Evolutionary conservation across 2,113 vertebrate species (phyloP).

Genomic region (Edolisoma coerulescens): DNA sequence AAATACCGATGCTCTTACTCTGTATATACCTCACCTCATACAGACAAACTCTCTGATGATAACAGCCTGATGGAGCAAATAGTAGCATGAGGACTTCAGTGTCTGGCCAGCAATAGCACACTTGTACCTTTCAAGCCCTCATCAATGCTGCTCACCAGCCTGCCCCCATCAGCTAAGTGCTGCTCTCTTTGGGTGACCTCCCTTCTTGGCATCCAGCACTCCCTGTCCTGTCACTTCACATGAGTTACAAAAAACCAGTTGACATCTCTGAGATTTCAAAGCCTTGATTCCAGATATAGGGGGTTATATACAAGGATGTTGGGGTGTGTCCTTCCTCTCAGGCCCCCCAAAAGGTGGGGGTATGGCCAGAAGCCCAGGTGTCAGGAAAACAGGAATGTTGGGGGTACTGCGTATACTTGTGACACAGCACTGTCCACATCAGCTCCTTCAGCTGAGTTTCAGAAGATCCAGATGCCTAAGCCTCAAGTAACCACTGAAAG

Average conservation of each 20-base stretch:
- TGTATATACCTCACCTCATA: background rate
- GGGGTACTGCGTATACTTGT: background rate
- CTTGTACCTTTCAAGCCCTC: background rate
- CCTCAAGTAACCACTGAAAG: background rate
- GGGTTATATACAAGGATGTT: background rate
- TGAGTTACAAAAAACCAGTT: background rate
- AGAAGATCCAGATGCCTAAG: background rate
- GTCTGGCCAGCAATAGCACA: background rate
- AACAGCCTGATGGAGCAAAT: background rate
- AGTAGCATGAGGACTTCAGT: background rate
- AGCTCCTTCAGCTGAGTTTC: background rate
- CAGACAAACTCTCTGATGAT: background rate
- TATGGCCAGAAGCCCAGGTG: background rate
- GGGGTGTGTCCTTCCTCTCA: background rate
- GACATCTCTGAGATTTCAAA: background rate
- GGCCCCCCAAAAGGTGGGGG: background rate
- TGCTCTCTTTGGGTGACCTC: background rate
- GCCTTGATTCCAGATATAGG: background rate
- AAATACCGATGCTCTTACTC: background rate
- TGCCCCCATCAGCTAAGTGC: background rate
- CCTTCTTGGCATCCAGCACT: background rate
- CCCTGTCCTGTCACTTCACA: background rate
- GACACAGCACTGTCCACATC: background rate
- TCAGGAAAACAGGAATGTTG: rapidly evolving
- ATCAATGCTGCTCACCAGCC: background rate